Percentiles rank a stretch among this genome's conserved stretches.
These are phyloP conservation scores for Aphelinus atriplicis DNA, from an alignment of 1,140 invertebrate species.

Conservation along the genomic window DNA sequence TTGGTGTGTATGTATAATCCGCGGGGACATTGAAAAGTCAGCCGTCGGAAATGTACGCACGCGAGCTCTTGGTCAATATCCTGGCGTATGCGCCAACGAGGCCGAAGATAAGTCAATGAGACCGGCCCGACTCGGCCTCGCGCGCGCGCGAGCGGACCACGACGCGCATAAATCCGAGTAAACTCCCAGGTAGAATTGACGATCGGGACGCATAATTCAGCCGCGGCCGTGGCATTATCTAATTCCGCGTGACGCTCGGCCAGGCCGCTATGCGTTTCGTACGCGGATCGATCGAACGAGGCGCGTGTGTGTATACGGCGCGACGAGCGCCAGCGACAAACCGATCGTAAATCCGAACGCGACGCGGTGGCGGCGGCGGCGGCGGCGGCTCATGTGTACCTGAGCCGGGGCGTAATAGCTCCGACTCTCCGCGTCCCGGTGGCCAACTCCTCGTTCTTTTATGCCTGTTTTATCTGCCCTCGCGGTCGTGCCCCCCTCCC, in stretches of 20 bases:
- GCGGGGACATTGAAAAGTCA: too few species aligned
- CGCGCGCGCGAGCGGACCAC: too few species aligned
- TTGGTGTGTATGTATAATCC: too few species aligned
- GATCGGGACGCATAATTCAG: conserved; percentile 11
- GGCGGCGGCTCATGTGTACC: conserved; percentile 35
- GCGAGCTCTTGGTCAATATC: too few species aligned
- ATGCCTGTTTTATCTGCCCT: too few species aligned
- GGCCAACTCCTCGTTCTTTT: too few species aligned
- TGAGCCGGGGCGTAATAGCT: conserved; percentile 17
- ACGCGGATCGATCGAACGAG: conserved; percentile 45
- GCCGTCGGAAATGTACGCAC: too few species aligned
- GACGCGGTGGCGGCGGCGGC: too few species aligned
- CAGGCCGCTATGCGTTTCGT: conserved; percentile 6
- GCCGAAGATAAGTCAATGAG: not conserved
- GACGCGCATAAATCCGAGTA: too few species aligned
- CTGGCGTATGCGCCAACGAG: not conserved
- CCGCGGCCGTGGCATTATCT: conserved; percentile 12
- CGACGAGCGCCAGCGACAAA: conserved; percentile 38
- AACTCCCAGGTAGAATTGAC: too few species aligned
- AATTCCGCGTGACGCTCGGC: conserved; percentile 19
- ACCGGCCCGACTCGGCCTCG: too few species aligned
- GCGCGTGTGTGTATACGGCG: not conserved
- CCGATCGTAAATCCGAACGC: conserved; percentile 54
- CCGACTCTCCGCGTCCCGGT: not conserved
- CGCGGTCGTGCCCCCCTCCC: too few species aligned